A percentile compares a stretch with the other conserved stretches of the same genome.
Evolutionary conservation across 2,113 vertebrate genomes (phyloP).

Genomic region (Excalfactoria chinensis): DNA sequence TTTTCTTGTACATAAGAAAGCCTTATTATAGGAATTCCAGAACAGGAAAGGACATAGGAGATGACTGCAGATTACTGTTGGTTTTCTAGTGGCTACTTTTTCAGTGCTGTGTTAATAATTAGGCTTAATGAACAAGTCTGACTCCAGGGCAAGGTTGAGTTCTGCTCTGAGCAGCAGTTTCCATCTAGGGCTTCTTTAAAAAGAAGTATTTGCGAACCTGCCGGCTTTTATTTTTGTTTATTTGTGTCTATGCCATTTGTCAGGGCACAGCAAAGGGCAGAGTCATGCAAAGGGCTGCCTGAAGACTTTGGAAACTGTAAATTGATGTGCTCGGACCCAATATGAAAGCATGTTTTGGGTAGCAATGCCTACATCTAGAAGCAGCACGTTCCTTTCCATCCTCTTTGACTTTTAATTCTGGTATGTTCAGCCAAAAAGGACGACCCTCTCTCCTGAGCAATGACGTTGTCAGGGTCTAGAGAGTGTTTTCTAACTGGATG

Average conservation of each 20-base stretch:
- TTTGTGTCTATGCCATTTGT: not conserved
- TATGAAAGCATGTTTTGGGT: not conserved
- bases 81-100: constrained; percentile 11
- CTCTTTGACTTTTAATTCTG: not conserved
- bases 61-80: not conserved
- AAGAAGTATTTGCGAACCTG: not conserved
- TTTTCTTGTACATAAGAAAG: not conserved
- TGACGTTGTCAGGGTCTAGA: not conserved
- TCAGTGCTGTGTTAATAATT: not conserved
- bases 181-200: not conserved
- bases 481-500: not conserved
- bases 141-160: not conserved
- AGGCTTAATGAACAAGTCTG: constrained; percentile 1
- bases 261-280: not conserved
- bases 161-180: constrained; percentile 7
- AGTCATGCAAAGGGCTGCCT: not conserved
- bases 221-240: not conserved
- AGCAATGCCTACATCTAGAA: not conserved
- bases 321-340: not conserved
- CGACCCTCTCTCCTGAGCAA: not conserved
- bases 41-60: not conserved
- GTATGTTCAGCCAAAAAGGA: not conserved
- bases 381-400: not conserved
- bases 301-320: not conserved
- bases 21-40: not conserved